phyloP scores from a whole-genome alignment of 2,113 vertebrate species.

The Blennius ocellaris region DNA sequence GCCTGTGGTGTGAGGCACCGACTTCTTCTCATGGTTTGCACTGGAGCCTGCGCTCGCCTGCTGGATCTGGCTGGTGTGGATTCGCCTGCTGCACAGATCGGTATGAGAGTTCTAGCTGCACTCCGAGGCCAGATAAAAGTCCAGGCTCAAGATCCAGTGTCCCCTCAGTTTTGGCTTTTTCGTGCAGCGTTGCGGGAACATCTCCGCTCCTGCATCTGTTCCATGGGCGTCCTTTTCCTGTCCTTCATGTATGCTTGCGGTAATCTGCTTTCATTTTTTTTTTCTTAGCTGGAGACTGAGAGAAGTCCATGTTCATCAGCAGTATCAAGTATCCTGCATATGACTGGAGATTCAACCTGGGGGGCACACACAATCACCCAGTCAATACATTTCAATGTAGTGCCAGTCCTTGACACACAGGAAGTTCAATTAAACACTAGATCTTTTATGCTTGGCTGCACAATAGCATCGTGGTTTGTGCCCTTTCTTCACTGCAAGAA shows the following conservation, averaged over 20 bases:
- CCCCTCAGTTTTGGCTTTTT: conserved; percentile 37
- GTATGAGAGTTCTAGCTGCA: not conserved
- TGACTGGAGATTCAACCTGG: conserved; percentile 97
- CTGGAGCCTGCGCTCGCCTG: not conserved
- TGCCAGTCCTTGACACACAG: not conserved
- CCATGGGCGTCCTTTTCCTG: not conserved
- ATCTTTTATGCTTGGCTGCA: too few relatives aligned
- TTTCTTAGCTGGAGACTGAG: conserved; percentile 88
- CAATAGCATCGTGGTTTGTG: too few relatives aligned
- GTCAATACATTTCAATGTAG: not conserved
- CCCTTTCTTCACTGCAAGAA: too few relatives aligned
- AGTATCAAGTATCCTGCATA: conserved; percentile 97
- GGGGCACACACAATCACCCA: not conserved
- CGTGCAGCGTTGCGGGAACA: conserved; percentile 31
- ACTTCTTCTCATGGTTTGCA: conserved; percentile 12
- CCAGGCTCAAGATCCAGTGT: conserved; percentile 41
- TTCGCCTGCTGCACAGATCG: conserved; percentile 1
- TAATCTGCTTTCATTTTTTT: conserved; percentile 33
- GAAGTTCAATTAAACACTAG: not conserved
- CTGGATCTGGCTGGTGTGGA: conserved; percentile 3
- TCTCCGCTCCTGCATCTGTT: conserved; percentile 20
- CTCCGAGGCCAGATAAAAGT: conserved; percentile 30
- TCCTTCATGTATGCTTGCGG: conserved; percentile 16
- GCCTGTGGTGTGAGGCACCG: conserved; percentile 5
- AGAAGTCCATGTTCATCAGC: conserved; percentile 95